Conservation (phyloP, 2,113 vertebrate genomes). For the Microcebus lehilahytsara region DNA sequence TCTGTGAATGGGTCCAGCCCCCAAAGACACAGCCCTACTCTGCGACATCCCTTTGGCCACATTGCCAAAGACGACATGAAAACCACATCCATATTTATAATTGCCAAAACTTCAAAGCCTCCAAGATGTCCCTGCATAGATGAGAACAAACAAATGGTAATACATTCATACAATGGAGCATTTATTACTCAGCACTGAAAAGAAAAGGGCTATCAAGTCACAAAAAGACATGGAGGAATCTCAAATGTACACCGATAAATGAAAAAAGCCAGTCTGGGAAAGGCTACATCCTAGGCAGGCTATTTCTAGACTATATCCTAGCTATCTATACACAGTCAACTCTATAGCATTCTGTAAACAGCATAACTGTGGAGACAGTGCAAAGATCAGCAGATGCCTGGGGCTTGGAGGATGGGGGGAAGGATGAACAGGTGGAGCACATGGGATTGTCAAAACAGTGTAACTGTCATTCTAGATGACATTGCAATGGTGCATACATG, state of each 20-base stretch:
- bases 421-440: not conserved
- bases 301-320: too few relatives aligned
- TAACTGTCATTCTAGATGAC: not conserved
- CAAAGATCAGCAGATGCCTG: not conserved
- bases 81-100: not conserved
- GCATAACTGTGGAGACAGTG: not conserved
- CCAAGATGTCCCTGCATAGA: not conserved
- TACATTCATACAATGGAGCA: not conserved
- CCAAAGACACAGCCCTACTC: not conserved
- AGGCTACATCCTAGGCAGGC: not conserved
- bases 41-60: not conserved
- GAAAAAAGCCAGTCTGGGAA: not conserved
- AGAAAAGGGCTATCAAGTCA: not conserved
- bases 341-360: not conserved
- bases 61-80: not conserved
- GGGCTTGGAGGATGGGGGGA: not conserved
- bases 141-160: not conserved
- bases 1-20: not conserved
- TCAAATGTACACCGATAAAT: not conserved
- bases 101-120: not conserved
- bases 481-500: not conserved
- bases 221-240: not conserved
- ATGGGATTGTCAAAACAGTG: not conserved
- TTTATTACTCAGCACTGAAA: not conserved
- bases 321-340: not conserved